These are phyloP conservation scores for Babylonia areolata DNA, from an alignment of 1,140 invertebrate species.

Conservation along the genomic window DNA sequence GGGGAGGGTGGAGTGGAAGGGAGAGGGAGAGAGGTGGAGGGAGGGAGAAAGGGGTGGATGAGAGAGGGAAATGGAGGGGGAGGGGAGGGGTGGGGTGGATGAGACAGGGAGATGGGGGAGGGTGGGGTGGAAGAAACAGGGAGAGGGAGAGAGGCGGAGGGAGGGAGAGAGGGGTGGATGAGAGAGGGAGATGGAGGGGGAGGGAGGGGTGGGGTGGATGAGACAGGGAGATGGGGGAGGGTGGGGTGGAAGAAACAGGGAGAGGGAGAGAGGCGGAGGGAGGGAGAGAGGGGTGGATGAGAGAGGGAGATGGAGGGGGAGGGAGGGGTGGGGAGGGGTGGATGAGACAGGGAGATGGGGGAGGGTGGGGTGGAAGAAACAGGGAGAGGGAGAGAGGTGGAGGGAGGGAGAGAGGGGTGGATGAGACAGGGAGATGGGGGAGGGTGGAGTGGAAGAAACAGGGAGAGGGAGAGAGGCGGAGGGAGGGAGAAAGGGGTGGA, in stretches of 20 bases:
- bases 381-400: no score
- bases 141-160: neutral
- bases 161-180: neutral
- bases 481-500: neutral
- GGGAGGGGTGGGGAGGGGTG: neutral
- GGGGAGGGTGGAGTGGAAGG: no score
- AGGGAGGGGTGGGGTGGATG: no score
- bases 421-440: neutral
- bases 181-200: no score
- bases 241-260: neutral
- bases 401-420: constrained; percentile 17
- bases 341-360: no score
- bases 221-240: neutral
- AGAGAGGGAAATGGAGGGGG: no score
- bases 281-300: constrained; percentile 20
- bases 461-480: neutral
- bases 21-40: no score
- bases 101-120: neutral
- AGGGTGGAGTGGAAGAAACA: no score
- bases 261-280: constrained; percentile 18
- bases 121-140: neutral
- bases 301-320: constrained; percentile 17
- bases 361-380: no score
- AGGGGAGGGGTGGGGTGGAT: no score
- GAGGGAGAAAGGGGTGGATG: no score